Base-by-base conservation (phyloP, 2,113 vertebrate species). In the Cranoglanis bouderius region DNA sequence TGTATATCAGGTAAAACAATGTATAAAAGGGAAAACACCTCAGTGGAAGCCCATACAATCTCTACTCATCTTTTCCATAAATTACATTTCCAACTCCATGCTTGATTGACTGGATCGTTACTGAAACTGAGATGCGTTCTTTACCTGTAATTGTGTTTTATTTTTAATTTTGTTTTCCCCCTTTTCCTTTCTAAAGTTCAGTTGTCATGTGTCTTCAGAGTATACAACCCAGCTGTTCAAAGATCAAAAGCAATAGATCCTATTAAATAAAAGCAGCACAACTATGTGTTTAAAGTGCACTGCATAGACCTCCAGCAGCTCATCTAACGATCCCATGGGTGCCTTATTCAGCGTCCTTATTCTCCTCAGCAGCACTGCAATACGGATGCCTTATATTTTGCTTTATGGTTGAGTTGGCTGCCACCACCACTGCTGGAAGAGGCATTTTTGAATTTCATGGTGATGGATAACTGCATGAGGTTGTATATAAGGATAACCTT, bases 391-490 rank as follows among this genome's bases (percentile, higher is more conserved):
- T 81, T 57, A 35, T 18, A 77, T 51, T 84, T 32, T 77, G 35
- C 72, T 59, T 85, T 85, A 43, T 77, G 85, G 85, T 87, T 77
- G 84, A 84, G 49, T 65, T 65, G 40, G 4, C 43, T 74, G 86
- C 81, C 82, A 59, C 74, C 67, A 61, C 75, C 77, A 86, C 75
- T 59, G 24, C 63, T 75, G 63, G 46, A n/a, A 29, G 89, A 84
- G 84, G 59, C 46, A 74, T 55, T 84, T 85, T 75, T 38, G 21
- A 49, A 81, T 78, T 85, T 63, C 65, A 82, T 59, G 29, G 49
- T 82, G 78, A 35, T 57, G 53, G 85, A 84, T 88, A 89, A 90
- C 90, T 86, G 74, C 51, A 57, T 81, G 53, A 81, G 82, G 61
- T 14, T 70, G 12, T 74, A 29, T 53, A n/a, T 51, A 51, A 80